Evolutionary conservation across 2,888 invertebrate species (phyloP).

Genomic region (Caenorhabditis sp.): DNA sequence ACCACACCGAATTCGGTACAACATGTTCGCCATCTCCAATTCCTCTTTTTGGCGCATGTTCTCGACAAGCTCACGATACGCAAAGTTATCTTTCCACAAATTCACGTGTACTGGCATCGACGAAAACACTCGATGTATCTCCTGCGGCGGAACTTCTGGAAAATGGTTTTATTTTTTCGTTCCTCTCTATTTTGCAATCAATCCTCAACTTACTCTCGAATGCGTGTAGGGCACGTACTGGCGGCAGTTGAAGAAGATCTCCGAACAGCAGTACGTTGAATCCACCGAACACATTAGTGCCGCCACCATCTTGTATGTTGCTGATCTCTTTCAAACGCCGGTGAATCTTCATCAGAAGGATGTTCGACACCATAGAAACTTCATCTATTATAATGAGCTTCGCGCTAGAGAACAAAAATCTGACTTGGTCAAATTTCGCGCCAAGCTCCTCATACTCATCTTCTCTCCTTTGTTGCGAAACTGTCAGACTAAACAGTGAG

Average conservation of each 20-base stretch:
- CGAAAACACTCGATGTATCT: too few species aligned
- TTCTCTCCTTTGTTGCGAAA: not conserved
- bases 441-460: not conserved
- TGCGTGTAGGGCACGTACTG: conserved; percentile 11
- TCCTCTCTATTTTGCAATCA: too few species aligned
- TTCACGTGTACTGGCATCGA: too few species aligned
- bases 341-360: conserved; percentile 39
- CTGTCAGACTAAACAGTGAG: conserved; percentile 35
- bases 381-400: conserved; percentile 56
- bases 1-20: too few species aligned
- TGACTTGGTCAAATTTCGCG: not conserved
- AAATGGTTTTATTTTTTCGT: too few species aligned
- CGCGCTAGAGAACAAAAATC: conserved; percentile 2
- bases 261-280: conserved; percentile 31
- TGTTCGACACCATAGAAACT: conserved; percentile 28
- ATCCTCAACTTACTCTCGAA: too few species aligned
- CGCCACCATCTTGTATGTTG: too few species aligned
- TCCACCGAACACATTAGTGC: conserved; percentile 31
- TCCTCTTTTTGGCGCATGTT: too few species aligned
- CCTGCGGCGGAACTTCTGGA: too few species aligned
- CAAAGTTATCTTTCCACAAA: too few species aligned
- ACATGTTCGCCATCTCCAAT: too few species aligned
- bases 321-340: conserved; percentile 34
- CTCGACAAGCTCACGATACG: too few species aligned
- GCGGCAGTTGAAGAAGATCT: conserved; percentile 51